Conservation (phyloP, 2,888 invertebrate genomes). For the Dendrolimus pini region DNA sequence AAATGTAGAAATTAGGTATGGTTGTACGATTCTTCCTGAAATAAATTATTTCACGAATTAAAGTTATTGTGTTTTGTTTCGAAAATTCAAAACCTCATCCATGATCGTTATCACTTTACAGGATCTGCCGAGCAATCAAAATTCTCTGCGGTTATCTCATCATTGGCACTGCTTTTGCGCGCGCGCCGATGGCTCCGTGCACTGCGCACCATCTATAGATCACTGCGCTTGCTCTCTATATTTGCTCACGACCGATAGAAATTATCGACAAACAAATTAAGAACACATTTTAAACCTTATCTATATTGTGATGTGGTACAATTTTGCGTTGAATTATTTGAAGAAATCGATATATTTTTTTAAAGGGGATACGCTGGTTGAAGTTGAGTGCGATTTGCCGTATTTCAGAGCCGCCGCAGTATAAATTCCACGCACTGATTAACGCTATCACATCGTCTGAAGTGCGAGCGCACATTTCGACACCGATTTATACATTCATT, state of each 20-base stretch:
- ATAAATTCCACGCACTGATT: conserved; percentile 59
- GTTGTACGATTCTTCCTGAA: no score
- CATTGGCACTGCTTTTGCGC: conserved; percentile 12
- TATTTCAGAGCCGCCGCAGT: conserved; percentile 45
- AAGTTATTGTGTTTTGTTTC: no score
- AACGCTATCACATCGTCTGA: conserved; percentile 54
- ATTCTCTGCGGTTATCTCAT: conserved; percentile 2
- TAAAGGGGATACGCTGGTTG: conserved; percentile 10
- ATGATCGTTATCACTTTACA: not conserved
- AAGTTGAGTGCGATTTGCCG: conserved; percentile 41
- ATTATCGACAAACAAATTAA: conserved; percentile 29
- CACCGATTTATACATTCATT: conserved; percentile 69
- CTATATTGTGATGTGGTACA: conserved; percentile 1
- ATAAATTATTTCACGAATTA: no score
- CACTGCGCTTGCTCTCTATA: conserved; percentile 60
- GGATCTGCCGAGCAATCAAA: not conserved
- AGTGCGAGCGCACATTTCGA: conserved; percentile 32
- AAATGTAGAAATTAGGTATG: no score
- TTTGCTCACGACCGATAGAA: conserved; percentile 52
- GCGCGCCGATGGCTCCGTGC: conserved; percentile 24
- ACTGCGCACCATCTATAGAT: conserved; percentile 57
- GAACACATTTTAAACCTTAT: conserved; percentile 15
- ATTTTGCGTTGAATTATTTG: conserved; percentile 14
- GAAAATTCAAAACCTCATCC: no score
- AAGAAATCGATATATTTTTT: not conserved